Percentiles rank a stretch among this genome's conserved stretches.
Evolutionary conservation across 2,888 invertebrate genomes (phyloP).

Genomic region (Cosmorhoe ocellata): DNA sequence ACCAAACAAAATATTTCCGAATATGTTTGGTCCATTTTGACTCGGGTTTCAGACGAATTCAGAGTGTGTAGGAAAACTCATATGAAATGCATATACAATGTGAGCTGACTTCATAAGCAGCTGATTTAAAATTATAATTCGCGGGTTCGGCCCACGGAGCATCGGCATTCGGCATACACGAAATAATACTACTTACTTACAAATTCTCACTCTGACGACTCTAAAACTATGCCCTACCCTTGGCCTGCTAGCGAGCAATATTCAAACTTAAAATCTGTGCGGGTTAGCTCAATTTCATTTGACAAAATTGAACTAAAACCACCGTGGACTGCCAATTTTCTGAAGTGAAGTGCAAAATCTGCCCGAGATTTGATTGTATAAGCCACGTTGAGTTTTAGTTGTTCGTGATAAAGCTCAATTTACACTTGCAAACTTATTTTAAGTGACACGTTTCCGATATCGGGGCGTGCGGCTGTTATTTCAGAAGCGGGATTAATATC

Average conservation of each 20-base stretch:
- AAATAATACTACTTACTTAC: constrained; percentile 8
- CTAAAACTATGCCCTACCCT: background rate
- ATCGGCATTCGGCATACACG: constrained; percentile 40
- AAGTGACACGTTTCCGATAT: constrained; percentile 19
- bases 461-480: constrained; percentile 29
- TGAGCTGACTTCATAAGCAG: constrained; percentile 52
- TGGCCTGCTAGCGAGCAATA: background rate
- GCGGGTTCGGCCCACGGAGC: constrained; percentile 37
- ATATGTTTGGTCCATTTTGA: constrained; percentile 36
- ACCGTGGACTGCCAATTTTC: background rate
- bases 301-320: background rate
- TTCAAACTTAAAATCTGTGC: background rate
- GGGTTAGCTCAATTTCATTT: background rate
- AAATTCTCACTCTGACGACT: background rate
- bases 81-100: constrained; percentile 53
- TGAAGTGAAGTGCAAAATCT: too few relatives aligned
- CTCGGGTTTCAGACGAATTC: constrained; percentile 37
- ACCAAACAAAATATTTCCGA: constrained; percentile 21
- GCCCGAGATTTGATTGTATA: too few relatives aligned
- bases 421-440: background rate
- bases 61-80: constrained; percentile 49
- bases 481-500: constrained; percentile 30
- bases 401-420: background rate
- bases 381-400: too few relatives aligned
- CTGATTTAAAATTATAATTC: constrained; percentile 68